Conservation (phyloP, 2,888 invertebrate species). For the Odontocolon sp. region DNA sequence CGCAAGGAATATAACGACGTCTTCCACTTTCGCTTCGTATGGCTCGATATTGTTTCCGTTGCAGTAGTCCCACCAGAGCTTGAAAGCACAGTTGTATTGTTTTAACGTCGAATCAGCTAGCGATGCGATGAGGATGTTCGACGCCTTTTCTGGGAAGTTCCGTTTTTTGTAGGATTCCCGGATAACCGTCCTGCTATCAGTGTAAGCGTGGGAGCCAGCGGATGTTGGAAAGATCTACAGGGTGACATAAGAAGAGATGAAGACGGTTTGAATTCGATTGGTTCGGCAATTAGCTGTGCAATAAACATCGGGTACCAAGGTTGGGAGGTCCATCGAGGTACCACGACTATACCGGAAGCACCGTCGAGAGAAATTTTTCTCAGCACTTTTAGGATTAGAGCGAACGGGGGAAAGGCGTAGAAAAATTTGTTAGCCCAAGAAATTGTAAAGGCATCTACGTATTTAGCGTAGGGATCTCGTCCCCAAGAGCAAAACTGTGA, state of each 20-base stretch:
- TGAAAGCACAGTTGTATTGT: conserved; percentile 56
- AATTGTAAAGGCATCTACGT: conserved; percentile 1
- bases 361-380: neutral
- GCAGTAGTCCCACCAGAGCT: conserved; percentile 62
- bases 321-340: conserved; percentile 8
- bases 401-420: conserved; percentile 18
- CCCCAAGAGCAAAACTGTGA: neutral
- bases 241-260: conserved; percentile 42
- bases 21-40: neutral
- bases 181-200: conserved; percentile 45
- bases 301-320: conserved; percentile 49
- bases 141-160: neutral
- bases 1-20: neutral
- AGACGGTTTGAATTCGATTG: conserved; percentile 39
- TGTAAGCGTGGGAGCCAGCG: conserved; percentile 16
- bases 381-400: conserved; percentile 9
- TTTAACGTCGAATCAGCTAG: conserved; percentile 19
- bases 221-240: conserved; percentile 33
- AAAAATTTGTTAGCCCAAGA: neutral
- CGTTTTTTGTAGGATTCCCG: neutral
- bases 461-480: neutral
- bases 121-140: conserved; percentile 15
- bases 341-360: conserved; percentile 15
- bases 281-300: conserved; percentile 15
- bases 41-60: neutral